A percentile compares a stretch with the other conserved stretches of the same genome.
phyloP scores from a whole-genome alignment of 2,797 vertebrate genomes.

The Pseudotriccus pelzelni region DNA sequence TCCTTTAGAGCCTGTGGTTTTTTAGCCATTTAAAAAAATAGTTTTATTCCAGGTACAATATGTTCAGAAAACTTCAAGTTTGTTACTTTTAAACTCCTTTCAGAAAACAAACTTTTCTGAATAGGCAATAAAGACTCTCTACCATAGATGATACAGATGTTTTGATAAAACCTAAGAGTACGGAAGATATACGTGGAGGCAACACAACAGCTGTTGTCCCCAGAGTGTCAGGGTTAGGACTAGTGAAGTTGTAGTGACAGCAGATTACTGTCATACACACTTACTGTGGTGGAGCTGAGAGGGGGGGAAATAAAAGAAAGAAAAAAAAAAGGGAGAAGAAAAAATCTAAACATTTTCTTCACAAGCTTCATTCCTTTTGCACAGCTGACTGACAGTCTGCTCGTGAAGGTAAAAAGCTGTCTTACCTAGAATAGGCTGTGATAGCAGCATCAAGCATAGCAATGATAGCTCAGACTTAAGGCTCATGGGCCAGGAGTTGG shows the following conservation, averaged over 20 bases:
- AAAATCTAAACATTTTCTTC: not conserved
- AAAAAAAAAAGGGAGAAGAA: too few relatives aligned
- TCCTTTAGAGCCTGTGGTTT: accelerated
- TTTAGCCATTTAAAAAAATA: not conserved
- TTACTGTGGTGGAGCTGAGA: not conserved
- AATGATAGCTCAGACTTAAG: not conserved
- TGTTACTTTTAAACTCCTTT: not conserved
- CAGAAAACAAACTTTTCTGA: not conserved
- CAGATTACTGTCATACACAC: not conserved
- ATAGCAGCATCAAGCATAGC: not conserved
- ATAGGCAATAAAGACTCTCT: not conserved
- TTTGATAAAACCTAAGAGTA: not conserved
- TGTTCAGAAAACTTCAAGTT: not conserved
- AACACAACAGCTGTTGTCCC: not conserved
- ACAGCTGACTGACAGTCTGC: not conserved
- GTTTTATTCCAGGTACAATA: not conserved
- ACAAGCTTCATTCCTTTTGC: not conserved
- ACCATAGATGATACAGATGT: not conserved
- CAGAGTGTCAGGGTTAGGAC: not conserved
- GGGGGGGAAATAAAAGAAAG: accelerated
- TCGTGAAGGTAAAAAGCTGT: not conserved
- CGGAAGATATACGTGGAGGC: too few relatives aligned
- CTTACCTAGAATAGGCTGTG: not conserved
- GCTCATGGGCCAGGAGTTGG: not conserved
- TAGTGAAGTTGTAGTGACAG: not conserved